phyloP scores from a whole-genome alignment of 1,140 invertebrate species.

The Drosophila carrolli region DNA sequence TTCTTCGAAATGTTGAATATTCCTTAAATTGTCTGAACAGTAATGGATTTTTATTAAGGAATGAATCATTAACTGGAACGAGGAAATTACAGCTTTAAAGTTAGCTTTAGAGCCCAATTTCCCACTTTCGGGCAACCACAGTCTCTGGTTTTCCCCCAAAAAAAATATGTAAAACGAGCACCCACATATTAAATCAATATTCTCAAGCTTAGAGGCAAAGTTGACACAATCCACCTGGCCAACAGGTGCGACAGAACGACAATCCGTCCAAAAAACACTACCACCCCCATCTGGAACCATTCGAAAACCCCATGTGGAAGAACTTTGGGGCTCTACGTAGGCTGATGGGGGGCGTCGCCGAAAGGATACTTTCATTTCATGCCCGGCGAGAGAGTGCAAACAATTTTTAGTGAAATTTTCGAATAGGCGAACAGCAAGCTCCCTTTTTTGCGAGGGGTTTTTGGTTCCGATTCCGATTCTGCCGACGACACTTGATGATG shows the following conservation, averaged over 20 bases:
- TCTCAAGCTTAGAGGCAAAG: conserved; percentile 17
- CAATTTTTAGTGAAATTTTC: conserved; percentile 85
- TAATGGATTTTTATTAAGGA: too few relatives aligned
- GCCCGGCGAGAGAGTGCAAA: conserved; percentile 82
- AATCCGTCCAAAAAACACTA: background rate
- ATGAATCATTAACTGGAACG: background rate
- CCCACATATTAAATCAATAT: conserved; percentile 16
- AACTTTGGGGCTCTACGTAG: conserved; percentile 1
- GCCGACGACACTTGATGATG: conserved; percentile 54
- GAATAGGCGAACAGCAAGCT: conserved; percentile 84
- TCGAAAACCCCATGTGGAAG: conserved; percentile 10
- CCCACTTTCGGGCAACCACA: background rate
- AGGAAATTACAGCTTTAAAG: background rate
- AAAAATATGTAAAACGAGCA: conserved; percentile 10
- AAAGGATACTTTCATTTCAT: conserved; percentile 83
- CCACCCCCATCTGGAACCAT: background rate
- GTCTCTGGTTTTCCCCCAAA: background rate
- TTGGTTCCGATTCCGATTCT: conserved; percentile 49
- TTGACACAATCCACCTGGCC: conserved; percentile 45
- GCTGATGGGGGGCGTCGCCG: conserved; percentile 20
- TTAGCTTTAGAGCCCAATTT: background rate
- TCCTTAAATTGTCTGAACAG: too few relatives aligned
- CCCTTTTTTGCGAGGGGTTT: conserved; percentile 45
- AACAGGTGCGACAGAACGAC: conserved; percentile 33
- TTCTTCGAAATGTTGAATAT: too few relatives aligned